Percentiles rank a stretch among this genome's conserved stretches.
Evolutionary conservation across 2,113 vertebrate genomes (phyloP).

Genomic region (Morone chrysops): DNA sequence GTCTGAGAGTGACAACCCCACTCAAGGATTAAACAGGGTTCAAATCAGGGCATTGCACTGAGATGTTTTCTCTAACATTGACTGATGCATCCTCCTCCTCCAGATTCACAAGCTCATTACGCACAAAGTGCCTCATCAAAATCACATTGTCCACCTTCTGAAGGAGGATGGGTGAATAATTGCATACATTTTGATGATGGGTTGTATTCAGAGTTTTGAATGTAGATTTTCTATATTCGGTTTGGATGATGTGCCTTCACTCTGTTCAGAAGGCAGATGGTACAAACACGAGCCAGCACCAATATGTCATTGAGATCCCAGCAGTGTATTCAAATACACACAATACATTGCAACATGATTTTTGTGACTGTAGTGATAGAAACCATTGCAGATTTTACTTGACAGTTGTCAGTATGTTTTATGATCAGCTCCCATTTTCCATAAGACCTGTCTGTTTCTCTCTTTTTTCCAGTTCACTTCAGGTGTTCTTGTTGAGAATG

Average conservation of each 20-base stretch:
- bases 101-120: constrained; percentile 40
- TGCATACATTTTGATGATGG: constrained; percentile 7
- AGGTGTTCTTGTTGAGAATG: background rate
- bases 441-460: background rate
- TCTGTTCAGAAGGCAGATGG: constrained; percentile 13
- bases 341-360: background rate
- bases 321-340: constrained; percentile 14
- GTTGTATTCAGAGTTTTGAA: constrained; percentile 6
- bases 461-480: background rate
- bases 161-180: constrained; percentile 6
- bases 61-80: background rate
- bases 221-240: constrained; percentile 7
- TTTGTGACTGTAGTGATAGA: background rate
- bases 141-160: constrained; percentile 4
- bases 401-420: background rate
- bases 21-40: constrained; percentile 18
- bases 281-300: constrained; percentile 3
- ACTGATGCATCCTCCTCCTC: constrained; percentile 6
- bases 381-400: background rate
- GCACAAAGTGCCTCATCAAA: constrained; percentile 16
- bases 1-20: background rate
- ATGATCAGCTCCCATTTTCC: background rate
- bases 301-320: constrained; percentile 13
- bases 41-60: constrained; percentile 14
- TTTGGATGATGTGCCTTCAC: constrained; percentile 3